Conservation (phyloP, 2,113 vertebrate species). For the Machaerirhynchus nigripectus region DNA sequence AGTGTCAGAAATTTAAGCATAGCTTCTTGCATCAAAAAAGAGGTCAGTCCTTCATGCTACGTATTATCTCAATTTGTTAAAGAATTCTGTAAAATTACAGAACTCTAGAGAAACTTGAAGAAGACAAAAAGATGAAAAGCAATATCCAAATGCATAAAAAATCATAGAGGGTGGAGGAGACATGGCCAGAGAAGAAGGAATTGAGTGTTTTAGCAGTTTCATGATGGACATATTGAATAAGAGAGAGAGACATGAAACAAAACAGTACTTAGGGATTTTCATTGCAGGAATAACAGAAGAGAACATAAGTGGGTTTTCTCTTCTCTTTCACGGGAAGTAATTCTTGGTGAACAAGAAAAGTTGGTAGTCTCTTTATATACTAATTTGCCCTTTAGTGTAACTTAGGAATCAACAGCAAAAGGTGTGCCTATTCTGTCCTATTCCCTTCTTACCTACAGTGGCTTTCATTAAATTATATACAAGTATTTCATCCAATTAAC, state of each 20-base stretch:
- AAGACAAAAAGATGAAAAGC: neutral
- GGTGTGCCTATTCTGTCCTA: neutral
- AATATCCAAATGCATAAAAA: neutral
- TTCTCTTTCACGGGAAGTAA: neutral
- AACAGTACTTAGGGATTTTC: neutral
- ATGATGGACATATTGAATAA: neutral
- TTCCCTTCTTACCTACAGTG: neutral
- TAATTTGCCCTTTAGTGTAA: neutral
- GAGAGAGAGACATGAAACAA: neutral
- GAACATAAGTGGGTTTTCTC: neutral
- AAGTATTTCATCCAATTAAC: neutral
- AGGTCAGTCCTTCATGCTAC: neutral
- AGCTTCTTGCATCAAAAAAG: neutral
- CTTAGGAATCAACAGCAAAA: neutral
- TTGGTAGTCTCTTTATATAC: neutral
- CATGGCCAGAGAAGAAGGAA: neutral
- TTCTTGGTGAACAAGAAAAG: neutral
- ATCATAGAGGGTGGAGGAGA: neutral
- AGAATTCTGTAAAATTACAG: neutral
- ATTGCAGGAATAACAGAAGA: neutral
- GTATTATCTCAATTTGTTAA: neutral
- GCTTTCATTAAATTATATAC: neutral
- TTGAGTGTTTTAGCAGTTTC: neutral
- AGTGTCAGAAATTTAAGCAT: neutral
- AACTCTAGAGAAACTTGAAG: neutral